phyloP scores from a whole-genome alignment of 2,113 vertebrate species.

The Tamias sibiricus region DNA sequence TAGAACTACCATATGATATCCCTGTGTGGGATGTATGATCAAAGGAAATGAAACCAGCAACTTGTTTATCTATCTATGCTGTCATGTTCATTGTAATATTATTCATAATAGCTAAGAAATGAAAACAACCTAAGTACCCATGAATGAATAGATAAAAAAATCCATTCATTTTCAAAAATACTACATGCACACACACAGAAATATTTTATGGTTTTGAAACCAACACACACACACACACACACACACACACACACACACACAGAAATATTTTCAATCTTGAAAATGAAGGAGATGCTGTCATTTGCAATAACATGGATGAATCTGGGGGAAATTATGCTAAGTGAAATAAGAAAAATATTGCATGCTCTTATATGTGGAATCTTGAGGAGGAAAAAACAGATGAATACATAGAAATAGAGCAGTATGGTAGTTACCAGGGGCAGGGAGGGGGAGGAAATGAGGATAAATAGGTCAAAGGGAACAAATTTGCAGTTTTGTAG shows the following conservation, averaged over 20 bases:
- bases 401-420: neutral
- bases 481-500: neutral
- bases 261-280: too few relatives aligned
- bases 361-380: neutral
- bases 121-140: too few relatives aligned
- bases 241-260: too few relatives aligned
- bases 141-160: too few relatives aligned
- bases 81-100: neutral
- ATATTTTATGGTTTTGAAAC: too few relatives aligned
- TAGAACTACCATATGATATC: neutral
- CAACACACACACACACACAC: too few relatives aligned
- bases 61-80: neutral
- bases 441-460: neutral
- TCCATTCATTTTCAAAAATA: too few relatives aligned
- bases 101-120: neutral
- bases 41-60: neutral
- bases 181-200: too few relatives aligned
- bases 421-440: neutral
- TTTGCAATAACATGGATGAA: neutral
- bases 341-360: neutral
- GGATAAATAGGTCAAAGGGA: neutral
- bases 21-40: neutral
- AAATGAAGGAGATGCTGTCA: neutral
- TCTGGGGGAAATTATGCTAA: neutral
- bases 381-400: neutral